Base-by-base conservation (phyloP, 2,113 vertebrate species). In the Hemicordylus capensis region DNA sequence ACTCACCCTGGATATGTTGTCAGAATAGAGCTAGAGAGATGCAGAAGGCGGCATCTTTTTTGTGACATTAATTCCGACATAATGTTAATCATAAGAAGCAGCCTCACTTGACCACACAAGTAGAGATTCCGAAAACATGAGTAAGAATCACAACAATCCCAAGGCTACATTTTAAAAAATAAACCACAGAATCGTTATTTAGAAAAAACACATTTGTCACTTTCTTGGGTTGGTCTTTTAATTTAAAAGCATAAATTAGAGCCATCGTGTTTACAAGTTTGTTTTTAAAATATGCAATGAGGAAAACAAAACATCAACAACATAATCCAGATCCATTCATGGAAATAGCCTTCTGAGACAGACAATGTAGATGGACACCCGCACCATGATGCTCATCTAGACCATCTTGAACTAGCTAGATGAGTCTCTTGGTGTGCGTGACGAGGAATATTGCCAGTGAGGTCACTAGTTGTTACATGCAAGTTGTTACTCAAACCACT, bases 201-300 rank as follows among this genome's bases (percentile, higher is more conserved):
- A 31, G 10, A 37, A 66, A 24, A 22, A 67, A 51, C 24, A 34
- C 44, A 67, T 37, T 17, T 34, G 28, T 1, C 3, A 8, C 63
- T n/a, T 31, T n/a, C 31, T 66, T 34, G 63, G 28, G n/a, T 34
- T 66, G 31, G 12, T 66, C 63, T 66, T 66, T 12, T 0, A 0
- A 20, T 44, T 31, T 31, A 24, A n/a, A n/a, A n/a, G n/a, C n/a
- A n/a, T n/a, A n/a, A 4, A 19, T 17, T 42, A 48, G 7, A 1
- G 0, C 0, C 1, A n/a, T 3, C 1, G 0, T 0, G 34, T 8
- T 81, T 46, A 19, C 44, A 69, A 31, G 26, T n/a, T 37, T 31
- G 11, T 9, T 22, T 72, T 72, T 4, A 72, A 72, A 44, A 72
- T 24, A 42, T 42, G 39, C 20, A 44, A 4, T 72, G 69, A 31